These are phyloP conservation scores for Cremastinae sp. DNA, from an alignment of 2,888 invertebrate genomes.

Conservation along the genomic window DNA sequence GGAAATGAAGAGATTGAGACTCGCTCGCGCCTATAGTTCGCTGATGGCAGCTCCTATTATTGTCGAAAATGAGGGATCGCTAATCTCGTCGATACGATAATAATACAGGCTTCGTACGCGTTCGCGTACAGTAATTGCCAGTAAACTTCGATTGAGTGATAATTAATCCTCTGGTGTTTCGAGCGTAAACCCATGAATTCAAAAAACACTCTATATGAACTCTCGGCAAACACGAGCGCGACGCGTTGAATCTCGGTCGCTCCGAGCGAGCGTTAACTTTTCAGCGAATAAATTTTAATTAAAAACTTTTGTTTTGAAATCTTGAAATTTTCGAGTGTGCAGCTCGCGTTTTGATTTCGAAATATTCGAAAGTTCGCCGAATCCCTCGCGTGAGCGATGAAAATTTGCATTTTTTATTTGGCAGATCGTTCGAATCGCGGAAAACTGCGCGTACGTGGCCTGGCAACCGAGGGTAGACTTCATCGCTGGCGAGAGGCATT, in stretches of 20 bases:
- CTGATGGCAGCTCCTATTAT: constrained; percentile 3
- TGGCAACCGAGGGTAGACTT: not conserved
- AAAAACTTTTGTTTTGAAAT: too few relatives aligned
- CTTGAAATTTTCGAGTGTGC: too few relatives aligned
- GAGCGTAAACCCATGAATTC: not conserved
- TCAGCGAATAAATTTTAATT: too few relatives aligned
- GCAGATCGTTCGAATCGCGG: not conserved
- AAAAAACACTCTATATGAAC: too few relatives aligned
- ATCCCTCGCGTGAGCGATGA: not conserved
- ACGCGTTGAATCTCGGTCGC: too few relatives aligned
- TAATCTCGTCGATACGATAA: not conserved
- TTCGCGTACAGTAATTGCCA: not conserved
- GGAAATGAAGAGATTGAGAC: constrained; percentile 69
- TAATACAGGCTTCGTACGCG: not conserved
- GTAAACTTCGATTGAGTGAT: not conserved
- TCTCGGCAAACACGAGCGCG: too few relatives aligned
- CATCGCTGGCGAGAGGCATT: constrained; percentile 33
- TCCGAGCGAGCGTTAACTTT: too few relatives aligned
- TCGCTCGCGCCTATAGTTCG: too few relatives aligned
- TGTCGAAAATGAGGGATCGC: not conserved
- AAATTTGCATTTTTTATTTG: not conserved
- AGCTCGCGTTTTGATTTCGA: too few relatives aligned
- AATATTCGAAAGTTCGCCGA: not conserved
- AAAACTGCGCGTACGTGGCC: not conserved
- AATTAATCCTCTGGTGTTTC: not conserved